Evolutionary conservation across 1,140 invertebrate genomes (phyloP), one percentile per base, ranked within the genome.

Genomic region (Anastatus disparis): DNA sequence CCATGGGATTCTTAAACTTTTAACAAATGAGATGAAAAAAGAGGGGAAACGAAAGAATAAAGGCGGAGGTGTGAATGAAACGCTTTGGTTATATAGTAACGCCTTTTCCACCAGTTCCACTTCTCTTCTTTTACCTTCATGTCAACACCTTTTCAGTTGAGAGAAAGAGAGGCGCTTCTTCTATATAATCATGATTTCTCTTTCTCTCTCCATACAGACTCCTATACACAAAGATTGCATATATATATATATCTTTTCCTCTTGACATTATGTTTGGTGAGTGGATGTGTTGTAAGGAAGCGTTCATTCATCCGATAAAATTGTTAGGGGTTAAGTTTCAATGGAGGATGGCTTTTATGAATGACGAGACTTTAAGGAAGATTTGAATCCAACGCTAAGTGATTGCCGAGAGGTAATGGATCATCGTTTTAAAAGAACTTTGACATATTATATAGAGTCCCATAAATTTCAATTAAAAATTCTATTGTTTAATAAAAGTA

Each of bases 31-130:
- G n/a, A n/a, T n/a, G 27, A 31, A 17, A 10, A 61, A 26, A 24
- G 22, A n/a, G 24, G 7, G 56, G 6, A 8, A 38, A 15, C 55
- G 35, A 55, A 22, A 1, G 40, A 40, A 64, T 15, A 27, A 15
- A 35, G 78, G 78, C 78, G 79, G 80, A 83, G 80, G 80, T 82
- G 80, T 76, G 79, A 83, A 82, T 77, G 76, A n/a, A n/a, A n/a
- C 81, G 75, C 31, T 64, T 66, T 56, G 74, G 72, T 40, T 40
- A 68, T 78, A 77, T 75, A 75, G 76, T 31, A 70, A 79, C 76
- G 78, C 77, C 77, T 79, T 66, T 66, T 55, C 75, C 76, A 78
- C 70, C 75, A 75, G 68, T 70, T 70, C 55, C 72, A 66, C 66
- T 77, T 74, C 76, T 67, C 65, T 48, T 42, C 72, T 40, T 63